Conservation (phyloP, 2,888 invertebrate species). For the Drosophila mimetica region DNA sequence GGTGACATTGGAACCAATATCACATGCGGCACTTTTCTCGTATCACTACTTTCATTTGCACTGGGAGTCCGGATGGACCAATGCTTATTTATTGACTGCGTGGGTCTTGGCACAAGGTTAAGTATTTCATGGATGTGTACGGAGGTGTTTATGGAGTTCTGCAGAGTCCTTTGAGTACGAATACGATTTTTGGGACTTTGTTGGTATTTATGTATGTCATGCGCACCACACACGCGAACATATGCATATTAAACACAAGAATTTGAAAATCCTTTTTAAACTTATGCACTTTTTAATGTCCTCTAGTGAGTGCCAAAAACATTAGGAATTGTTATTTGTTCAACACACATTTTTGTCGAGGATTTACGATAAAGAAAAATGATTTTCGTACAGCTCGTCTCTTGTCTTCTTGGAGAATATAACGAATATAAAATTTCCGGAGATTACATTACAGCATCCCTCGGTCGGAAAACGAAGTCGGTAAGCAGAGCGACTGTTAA, state of each 20-base stretch:
- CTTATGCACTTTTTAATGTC: background rate
- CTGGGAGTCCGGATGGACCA: background rate
- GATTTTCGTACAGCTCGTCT: constrained; percentile 44
- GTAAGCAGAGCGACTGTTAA: constrained; percentile 6
- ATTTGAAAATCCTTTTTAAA: background rate
- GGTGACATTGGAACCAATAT: background rate
- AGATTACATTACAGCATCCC: constrained; percentile 59
- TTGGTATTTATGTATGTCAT: constrained; percentile 28
- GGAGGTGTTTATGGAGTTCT: constrained; percentile 3
- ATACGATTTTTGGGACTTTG: background rate
- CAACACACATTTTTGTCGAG: background rate
- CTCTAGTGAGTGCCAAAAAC: background rate
- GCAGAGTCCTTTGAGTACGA: background rate
- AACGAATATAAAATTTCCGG: constrained; percentile 58
- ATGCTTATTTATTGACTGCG: background rate
- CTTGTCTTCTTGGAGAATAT: constrained; percentile 56
- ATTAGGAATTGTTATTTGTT: background rate
- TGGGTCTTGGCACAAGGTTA: background rate
- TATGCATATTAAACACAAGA: constrained; percentile 10
- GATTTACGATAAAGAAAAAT: constrained; percentile 1
- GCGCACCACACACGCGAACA: constrained; percentile 6
- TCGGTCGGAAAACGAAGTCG: constrained; percentile 14
- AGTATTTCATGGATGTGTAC: background rate
- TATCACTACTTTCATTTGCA: background rate
- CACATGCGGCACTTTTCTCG: background rate